A percentile compares a stretch with the other conserved stretches of the same genome.
Evolutionary conservation across 1,140 invertebrate species (phyloP).

Genomic region (Drosophila neocordata): DNA sequence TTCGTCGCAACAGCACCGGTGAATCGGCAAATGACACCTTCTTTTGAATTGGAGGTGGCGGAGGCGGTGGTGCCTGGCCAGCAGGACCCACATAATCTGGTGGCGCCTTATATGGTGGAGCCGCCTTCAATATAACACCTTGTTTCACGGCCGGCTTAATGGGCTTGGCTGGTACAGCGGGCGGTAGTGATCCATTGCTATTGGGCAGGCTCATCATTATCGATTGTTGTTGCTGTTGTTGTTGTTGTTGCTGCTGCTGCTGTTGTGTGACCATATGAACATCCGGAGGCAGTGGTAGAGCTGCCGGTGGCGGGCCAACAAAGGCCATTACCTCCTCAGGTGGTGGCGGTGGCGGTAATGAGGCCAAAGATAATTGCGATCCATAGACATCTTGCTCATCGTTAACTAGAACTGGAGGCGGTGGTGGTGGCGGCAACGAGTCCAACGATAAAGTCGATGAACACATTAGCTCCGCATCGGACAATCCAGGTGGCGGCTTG

Average conservation of each 20-base stretch:
- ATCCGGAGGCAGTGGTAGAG: not conserved
- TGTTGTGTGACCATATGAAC: not conserved
- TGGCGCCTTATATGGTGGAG: conserved; percentile 81
- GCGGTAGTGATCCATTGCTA: conserved; percentile 62
- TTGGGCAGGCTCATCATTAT: conserved; percentile 40
- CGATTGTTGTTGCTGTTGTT: not conserved
- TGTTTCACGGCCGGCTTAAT: conserved; percentile 76
- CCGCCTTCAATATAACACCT: conserved; percentile 51
- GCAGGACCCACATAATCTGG: conserved; percentile 76
- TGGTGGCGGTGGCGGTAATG: conserved; percentile 88
- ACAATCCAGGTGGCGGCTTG: conserved; percentile 63
- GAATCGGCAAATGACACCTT: conserved; percentile 82
- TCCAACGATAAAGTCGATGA: conserved; percentile 90
- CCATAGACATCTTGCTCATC: conserved; percentile 87
- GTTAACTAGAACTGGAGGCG: conserved; percentile 84
- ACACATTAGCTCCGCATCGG: conserved; percentile 84
- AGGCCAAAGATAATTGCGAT: conserved; percentile 87
- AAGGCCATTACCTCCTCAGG: conserved; percentile 83
- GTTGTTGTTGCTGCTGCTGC: not conserved
- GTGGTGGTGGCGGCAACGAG: conserved; percentile 89
- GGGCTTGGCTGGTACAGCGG: conserved; percentile 76
- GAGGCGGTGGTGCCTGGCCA: conserved; percentile 38
- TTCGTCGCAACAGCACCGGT: conserved; percentile 76
- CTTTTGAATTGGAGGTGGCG: conserved; percentile 63
- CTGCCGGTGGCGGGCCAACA: conserved; percentile 17